Evolutionary conservation across 2,113 vertebrate genomes (phyloP).

Genomic region (Myocastor coypus): DNA sequence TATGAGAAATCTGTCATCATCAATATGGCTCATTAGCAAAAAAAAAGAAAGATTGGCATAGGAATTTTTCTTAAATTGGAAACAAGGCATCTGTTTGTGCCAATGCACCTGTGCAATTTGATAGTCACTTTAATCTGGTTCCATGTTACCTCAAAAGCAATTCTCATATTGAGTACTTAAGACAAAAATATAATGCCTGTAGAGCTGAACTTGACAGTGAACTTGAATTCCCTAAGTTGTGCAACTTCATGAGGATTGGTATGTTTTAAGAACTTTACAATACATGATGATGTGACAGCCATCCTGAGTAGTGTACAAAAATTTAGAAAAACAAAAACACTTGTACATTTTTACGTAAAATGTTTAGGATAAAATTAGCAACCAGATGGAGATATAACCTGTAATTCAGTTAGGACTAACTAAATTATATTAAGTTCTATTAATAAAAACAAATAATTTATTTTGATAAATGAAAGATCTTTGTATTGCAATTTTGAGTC

Average conservation of each 20-base stretch:
- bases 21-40: conserved; percentile 19
- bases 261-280: neutral
- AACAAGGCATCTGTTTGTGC: neutral
- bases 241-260: neutral
- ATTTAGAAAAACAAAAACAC: neutral
- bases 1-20: conserved; percentile 23
- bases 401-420: neutral
- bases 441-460: neutral
- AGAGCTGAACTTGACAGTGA: neutral
- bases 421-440: neutral
- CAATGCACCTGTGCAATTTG: neutral
- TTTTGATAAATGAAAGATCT: neutral
- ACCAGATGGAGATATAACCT: neutral
- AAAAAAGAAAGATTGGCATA: neutral
- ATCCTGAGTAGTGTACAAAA: neutral
- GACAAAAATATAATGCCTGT: neutral
- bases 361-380: neutral
- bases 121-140: neutral
- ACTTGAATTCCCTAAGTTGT: neutral
- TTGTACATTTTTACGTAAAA: conserved; percentile 5
- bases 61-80: neutral
- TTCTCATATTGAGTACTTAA: neutral
- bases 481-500: neutral
- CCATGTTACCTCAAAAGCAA: neutral
- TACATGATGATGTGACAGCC: neutral